A percentile compares a stretch with the other conserved stretches of the same genome.
These are phyloP conservation scores for Microcebus tavaratra DNA, from an alignment of 2,113 vertebrate genomes.

Conservation along the genomic window DNA sequence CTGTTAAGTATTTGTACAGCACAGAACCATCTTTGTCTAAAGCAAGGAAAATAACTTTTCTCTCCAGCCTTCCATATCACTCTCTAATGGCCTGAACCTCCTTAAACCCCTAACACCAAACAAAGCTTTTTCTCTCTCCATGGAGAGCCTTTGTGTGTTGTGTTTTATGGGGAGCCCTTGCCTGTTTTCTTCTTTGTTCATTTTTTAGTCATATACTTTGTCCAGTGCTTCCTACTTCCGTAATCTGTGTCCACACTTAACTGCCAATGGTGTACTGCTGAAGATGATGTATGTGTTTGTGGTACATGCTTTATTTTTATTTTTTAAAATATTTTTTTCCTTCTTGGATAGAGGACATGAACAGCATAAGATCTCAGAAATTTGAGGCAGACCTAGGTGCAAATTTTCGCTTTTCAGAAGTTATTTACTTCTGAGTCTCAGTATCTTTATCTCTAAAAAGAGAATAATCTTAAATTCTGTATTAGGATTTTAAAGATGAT, in stretches of 20 bases:
- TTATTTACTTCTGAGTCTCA: not conserved
- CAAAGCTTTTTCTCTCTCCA: not conserved
- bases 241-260: not conserved
- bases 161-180: not conserved
- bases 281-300: not conserved
- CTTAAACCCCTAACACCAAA: not conserved
- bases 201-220: not conserved
- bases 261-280: not conserved
- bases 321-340: not conserved
- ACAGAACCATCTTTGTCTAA: not conserved
- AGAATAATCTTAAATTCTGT: not conserved
- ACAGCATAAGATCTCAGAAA: not conserved
- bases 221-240: not conserved
- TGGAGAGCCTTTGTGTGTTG: not conserved
- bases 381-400: not conserved
- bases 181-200: not conserved
- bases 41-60: not conserved
- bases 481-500: not conserved
- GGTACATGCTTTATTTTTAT: not conserved
- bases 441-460: slow-evolving; percentile 24
- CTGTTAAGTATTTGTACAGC: not conserved
- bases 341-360: not conserved
- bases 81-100: not conserved
- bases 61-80: not conserved
- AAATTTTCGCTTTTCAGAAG: not conserved